Conservation (phyloP, 2,113 vertebrate species). For the Aphelocoma coerulescens region DNA sequence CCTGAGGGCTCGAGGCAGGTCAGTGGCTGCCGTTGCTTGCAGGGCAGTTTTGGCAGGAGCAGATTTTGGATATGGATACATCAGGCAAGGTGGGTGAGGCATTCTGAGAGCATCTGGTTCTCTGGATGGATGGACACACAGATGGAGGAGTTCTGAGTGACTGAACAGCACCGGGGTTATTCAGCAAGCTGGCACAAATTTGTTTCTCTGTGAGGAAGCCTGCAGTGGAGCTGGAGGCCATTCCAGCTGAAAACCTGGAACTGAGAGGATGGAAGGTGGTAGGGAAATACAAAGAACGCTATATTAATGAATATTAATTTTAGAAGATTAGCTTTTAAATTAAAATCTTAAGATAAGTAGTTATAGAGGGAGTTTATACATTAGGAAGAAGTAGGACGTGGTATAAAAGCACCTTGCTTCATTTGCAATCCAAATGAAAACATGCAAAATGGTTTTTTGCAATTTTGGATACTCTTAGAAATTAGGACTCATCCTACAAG, state of each 20-base stretch:
- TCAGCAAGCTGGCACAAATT: conserved; percentile 15
- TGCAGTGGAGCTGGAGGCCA: neutral
- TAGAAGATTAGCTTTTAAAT: neutral
- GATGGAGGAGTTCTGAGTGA: conserved; percentile 65
- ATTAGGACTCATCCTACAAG: neutral
- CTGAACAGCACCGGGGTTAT: conserved; percentile 57
- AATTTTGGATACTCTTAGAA: neutral
- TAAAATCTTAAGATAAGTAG: neutral
- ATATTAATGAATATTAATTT: conserved; percentile 7
- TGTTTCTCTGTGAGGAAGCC: neutral
- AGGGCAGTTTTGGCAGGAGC: neutral
- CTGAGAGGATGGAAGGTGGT: neutral
- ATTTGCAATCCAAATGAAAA: neutral
- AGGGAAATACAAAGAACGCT: neutral
- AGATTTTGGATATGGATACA: conserved; percentile 27
- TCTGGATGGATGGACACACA: conserved; percentile 52
- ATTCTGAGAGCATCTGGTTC: conserved; percentile 61
- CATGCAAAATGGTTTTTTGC: neutral
- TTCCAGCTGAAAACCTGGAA: conserved; percentile 41
- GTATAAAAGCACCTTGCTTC: neutral
- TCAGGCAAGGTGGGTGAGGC: conserved; percentile 16
- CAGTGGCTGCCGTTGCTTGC: neutral
- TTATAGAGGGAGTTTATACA: neutral
- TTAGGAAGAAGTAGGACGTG: neutral
- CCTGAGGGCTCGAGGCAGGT: neutral